Conservation (phyloP, 2,888 invertebrate species). For the Eristalinus sepulchralis region DNA sequence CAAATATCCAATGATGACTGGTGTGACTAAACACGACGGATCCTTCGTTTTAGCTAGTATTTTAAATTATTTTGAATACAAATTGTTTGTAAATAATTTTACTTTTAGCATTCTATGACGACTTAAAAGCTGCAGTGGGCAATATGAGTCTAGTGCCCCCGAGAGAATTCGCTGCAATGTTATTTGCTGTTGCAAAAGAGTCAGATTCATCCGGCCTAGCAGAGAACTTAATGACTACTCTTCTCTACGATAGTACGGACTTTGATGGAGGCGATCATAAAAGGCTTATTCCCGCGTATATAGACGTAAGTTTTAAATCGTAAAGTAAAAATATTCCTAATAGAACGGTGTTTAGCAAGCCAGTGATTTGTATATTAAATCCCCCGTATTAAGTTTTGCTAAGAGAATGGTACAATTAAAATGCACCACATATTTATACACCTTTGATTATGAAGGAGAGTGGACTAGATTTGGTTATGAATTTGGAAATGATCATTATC, state of each 20-base stretch:
- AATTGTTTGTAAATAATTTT: not conserved
- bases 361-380: constrained; percentile 79
- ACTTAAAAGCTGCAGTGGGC: constrained; percentile 44
- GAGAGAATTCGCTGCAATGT: constrained; percentile 41
- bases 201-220: constrained; percentile 74
- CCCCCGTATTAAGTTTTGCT: constrained; percentile 80
- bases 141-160: constrained; percentile 71
- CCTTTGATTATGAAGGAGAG: constrained; percentile 82
- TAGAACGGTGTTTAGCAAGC: constrained; percentile 72
- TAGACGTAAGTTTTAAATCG: constrained; percentile 80
- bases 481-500: constrained; percentile 79
- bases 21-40: constrained; percentile 82
- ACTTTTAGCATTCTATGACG: constrained; percentile 72
- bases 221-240: constrained; percentile 78
- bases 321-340: not conserved
- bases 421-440: constrained; percentile 81
- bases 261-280: constrained; percentile 79
- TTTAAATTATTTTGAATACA: constrained; percentile 43
- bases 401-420: constrained; percentile 74
- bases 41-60: constrained; percentile 80
- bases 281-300: constrained; percentile 80
- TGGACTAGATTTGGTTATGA: constrained; percentile 81
- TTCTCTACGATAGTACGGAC: constrained; percentile 79
- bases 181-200: constrained; percentile 38
- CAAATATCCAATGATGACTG: constrained; percentile 79